These are phyloP conservation scores for Tursiops truncatus DNA, from an alignment of 2,113 vertebrate species.

Conservation along the genomic window DNA sequence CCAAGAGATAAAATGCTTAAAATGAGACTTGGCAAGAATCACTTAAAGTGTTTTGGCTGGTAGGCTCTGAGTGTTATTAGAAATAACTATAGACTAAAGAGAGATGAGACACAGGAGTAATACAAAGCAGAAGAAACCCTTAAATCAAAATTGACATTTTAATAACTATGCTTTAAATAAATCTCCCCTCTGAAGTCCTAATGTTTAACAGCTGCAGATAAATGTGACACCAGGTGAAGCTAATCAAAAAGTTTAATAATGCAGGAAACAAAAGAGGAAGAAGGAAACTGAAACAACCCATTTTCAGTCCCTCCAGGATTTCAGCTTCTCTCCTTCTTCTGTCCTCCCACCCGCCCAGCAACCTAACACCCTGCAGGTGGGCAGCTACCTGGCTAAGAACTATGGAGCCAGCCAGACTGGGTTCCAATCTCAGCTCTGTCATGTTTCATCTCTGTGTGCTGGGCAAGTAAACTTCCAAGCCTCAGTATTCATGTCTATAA, in stretches of 20 bases:
- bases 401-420: background rate
- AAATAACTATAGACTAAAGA: slow-evolving; percentile 62
- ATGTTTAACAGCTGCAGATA: slow-evolving; percentile 66
- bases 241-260: slow-evolving; percentile 63
- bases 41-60: slow-evolving; percentile 53
- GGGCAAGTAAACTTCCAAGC: background rate
- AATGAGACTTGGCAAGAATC: slow-evolving; percentile 61
- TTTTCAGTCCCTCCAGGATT: background rate
- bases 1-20: slow-evolving; percentile 50
- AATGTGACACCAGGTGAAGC: slow-evolving; percentile 63
- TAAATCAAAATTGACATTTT: slow-evolving; percentile 75
- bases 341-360: background rate
- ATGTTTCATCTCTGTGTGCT: background rate
- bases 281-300: background rate
- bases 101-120: slow-evolving; percentile 59
- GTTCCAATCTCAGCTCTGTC: background rate
- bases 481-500: background rate
- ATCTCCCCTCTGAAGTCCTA: slow-evolving; percentile 49
- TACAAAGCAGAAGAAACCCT: slow-evolving; percentile 56
- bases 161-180: slow-evolving; percentile 73
- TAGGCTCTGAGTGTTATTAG: slow-evolving; percentile 60
- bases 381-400: background rate
- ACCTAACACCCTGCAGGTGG: background rate
- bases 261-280: slow-evolving; percentile 18
- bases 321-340: background rate